Percentiles rank a stretch among this genome's conserved stretches.
Conservation (phyloP, 2,888 invertebrate species). For the Spisula subtruncata region DNA sequence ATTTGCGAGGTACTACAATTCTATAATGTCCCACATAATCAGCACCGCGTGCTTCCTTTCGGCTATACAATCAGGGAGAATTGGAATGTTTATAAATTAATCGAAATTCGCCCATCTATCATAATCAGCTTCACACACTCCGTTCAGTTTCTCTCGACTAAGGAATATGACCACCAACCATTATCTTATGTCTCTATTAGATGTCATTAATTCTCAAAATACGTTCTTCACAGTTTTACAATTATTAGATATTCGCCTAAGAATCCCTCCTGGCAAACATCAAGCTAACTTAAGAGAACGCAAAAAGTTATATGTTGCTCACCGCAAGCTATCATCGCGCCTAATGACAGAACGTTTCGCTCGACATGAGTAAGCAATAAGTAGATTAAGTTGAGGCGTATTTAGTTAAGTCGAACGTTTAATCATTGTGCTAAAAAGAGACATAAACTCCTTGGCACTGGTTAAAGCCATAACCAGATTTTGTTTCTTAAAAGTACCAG, state of each 20-base stretch:
- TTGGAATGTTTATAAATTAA: not conserved
- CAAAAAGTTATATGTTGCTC: not conserved
- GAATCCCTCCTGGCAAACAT: not conserved
- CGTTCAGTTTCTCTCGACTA: not conserved
- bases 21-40: not conserved
- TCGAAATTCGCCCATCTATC: not conserved
- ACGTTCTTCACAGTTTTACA: not conserved
- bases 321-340: not conserved
- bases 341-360: not conserved
- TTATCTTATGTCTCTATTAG: not conserved
- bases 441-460: no score
- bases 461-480: no score
- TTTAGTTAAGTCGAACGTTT: no score
- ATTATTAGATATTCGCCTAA: not conserved
- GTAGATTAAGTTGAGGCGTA: no score
- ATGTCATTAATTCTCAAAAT: constrained; percentile 13
- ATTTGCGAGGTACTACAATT: not conserved
- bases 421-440: no score
- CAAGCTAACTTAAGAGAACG: not conserved
- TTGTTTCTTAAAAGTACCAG: no score
- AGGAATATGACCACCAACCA: not conserved
- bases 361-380: not conserved
- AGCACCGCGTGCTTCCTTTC: not conserved
- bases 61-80: not conserved
- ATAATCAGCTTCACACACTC: not conserved